Evolutionary conservation across 2,797 vertebrate species (phyloP).

Genomic region (Myotis pilosus): DNA sequence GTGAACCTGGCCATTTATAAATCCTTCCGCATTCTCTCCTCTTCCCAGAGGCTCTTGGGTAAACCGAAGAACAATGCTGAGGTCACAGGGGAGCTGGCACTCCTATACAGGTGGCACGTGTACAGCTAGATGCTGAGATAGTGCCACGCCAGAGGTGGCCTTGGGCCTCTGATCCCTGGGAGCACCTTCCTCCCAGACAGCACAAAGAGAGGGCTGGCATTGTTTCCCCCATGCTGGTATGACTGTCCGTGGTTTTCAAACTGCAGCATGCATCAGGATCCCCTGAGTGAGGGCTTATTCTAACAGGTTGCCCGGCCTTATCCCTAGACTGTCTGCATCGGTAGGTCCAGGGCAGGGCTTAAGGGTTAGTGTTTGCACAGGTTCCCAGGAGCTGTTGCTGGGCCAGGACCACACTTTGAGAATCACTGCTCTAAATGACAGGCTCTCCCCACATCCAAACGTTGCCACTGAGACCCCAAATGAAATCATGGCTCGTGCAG

Average conservation of each 20-base stretch:
- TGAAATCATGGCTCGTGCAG: not conserved
- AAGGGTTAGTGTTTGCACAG: not conserved
- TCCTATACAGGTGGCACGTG: not conserved
- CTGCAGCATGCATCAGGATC: too few relatives aligned
- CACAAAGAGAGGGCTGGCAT: not conserved
- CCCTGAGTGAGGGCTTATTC: not conserved
- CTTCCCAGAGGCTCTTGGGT: not conserved
- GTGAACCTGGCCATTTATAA: not conserved
- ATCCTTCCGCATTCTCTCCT: not conserved
- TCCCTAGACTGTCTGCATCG: not conserved
- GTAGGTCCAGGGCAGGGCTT: not conserved
- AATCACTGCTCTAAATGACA: not conserved
- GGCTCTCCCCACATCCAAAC: not conserved
- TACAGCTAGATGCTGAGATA: not conserved
- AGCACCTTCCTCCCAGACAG: not conserved
- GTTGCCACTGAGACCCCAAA: not conserved
- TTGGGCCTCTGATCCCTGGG: too few relatives aligned
- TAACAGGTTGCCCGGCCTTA: accelerated
- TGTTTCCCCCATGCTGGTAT: not conserved
- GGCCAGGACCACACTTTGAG: not conserved
- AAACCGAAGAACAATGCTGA: not conserved
- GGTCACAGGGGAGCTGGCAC: not conserved
- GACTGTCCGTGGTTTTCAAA: not conserved
- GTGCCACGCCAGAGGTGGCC: not conserved
- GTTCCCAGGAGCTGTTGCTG: not conserved